phyloP scores from a whole-genome alignment of 2,113 vertebrate genomes.

The Nyctibius bracteatus region DNA sequence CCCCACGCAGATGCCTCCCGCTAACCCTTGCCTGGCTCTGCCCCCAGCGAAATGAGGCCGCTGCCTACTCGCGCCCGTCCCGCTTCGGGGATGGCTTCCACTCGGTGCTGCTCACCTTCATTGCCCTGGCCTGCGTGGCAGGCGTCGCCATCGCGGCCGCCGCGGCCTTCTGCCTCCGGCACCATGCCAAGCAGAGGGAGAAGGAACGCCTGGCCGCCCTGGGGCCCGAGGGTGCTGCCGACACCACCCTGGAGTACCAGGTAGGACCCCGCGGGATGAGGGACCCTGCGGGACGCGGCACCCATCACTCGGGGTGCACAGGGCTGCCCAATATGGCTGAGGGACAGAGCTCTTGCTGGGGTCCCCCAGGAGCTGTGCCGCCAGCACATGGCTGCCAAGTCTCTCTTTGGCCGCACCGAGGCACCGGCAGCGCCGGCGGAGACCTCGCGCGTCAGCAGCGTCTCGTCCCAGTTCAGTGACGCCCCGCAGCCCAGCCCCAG shows the following conservation, averaged over 20 bases:
- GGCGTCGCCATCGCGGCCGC: constrained; percentile 83
- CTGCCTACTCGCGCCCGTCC: constrained; percentile 75
- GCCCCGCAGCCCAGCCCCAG: constrained; percentile 94
- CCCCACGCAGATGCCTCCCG: fast-evolving
- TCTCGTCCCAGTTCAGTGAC: constrained; percentile 96
- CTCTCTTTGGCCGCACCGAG: constrained; percentile 83
- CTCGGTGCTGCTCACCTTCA: constrained; percentile 85
- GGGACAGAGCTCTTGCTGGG: background rate
- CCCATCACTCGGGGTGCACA: fast-evolving
- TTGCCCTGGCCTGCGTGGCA: constrained; percentile 85
- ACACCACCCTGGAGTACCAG: constrained; percentile 96
- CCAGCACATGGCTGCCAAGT: constrained; percentile 96
- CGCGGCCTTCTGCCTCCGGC: constrained; percentile 82
- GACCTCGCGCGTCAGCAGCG: constrained; percentile 92
- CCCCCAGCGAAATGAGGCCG: constrained; percentile 77
- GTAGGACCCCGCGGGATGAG: constrained; percentile 18
- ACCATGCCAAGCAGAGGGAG: constrained; percentile 84
- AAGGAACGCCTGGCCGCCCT: constrained; percentile 86
- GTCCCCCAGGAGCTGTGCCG: constrained; percentile 88
- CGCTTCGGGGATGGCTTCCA: constrained; percentile 79
- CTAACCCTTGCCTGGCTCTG: background rate
- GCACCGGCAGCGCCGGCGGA: constrained; percentile 60
- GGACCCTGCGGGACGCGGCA: fast-evolving
- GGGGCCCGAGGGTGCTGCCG: constrained; percentile 90
- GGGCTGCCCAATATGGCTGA: fast-evolving